Evolutionary conservation across 2,797 vertebrate species (phyloP), one percentile per base, ranked within the genome.

Genomic region (Pogoniulus pusillus): DNA sequence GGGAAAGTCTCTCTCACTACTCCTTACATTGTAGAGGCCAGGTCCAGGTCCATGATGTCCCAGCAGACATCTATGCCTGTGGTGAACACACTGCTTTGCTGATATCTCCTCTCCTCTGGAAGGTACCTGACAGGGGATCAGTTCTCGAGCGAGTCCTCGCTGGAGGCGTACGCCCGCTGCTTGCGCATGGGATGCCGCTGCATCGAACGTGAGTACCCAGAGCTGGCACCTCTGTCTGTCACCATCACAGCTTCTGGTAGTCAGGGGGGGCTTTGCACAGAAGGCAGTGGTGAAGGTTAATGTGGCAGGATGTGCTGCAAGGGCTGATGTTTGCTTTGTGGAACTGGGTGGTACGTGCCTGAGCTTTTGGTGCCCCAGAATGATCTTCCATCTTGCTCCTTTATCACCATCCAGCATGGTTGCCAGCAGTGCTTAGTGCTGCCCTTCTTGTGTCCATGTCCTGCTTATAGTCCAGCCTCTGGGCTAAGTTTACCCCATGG

Each of bases 151-250:
- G 99, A 99, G 96, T 99, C 99, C n/a, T 99, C 99, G 16, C 97
- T 99, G 96, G 99, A 99, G 98, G 99, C 99, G 1, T 99, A 99
- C 1, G 98, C 99, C 23, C 99, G 99, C 94, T 99, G 99, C 96
- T 97, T 99, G 92, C 98, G 99, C 92, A 99, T 99, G 99, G 99
- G 99, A 81, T 99, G 99, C 93, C 99, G 99, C 96, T 99, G 99
- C 85, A 99, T 99, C 26, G 99, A 99, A 76, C 87, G 99, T 99
- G 94, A 97, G 99, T 98, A 80, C 81, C 89, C 0, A 0, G 10
- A 35, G 7, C 29, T 4, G 4, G 13, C 26, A 2, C 30, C 2
- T 6, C 58, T 37, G 34, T 0, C 45, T 1, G 0, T 0, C 7
- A 0, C 2, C 3, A 0, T 1, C 0, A 5, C 0, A 18, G 5